Evolutionary conservation across 2,888 invertebrate genomes (phyloP).

Genomic region (Yponomeuta sedellus): DNA sequence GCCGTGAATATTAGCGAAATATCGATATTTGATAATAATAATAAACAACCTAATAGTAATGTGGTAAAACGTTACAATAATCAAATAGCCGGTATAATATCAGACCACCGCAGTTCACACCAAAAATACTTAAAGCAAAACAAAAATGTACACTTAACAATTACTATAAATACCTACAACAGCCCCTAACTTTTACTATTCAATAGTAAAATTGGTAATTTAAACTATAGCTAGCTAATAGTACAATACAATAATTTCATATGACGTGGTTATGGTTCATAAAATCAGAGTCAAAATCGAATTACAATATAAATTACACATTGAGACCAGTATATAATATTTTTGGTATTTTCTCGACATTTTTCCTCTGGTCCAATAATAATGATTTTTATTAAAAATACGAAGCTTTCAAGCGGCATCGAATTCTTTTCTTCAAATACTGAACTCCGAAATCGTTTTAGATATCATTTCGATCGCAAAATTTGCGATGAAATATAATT

Average conservation of each 20-base stretch:
- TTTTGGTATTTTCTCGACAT: slow-evolving; percentile 10
- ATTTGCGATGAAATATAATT: background rate
- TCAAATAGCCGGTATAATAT: slow-evolving; percentile 29
- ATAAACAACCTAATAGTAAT: background rate
- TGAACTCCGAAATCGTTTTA: background rate
- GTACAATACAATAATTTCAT: slow-evolving; percentile 51
- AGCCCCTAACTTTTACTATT: slow-evolving; percentile 72
- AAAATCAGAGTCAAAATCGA: slow-evolving; percentile 62
- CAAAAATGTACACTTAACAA: slow-evolving; percentile 65
- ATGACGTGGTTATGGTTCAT: slow-evolving; percentile 45
- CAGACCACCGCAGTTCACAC: slow-evolving; percentile 32
- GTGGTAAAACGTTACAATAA: background rate
- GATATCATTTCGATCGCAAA: background rate
- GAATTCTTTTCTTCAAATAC: background rate
- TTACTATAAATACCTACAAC: slow-evolving; percentile 64
- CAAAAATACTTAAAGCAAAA: slow-evolving; percentile 40
- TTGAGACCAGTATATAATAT: slow-evolving; percentile 5
- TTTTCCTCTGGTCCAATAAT: slow-evolving; percentile 4
- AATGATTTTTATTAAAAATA: background rate
- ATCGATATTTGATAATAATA: background rate
- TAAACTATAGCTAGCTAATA: slow-evolving; percentile 22
- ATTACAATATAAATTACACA: slow-evolving; percentile 6
- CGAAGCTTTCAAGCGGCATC: background rate
- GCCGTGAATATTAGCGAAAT: slow-evolving; percentile 5
- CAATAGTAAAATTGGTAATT: slow-evolving; percentile 63